Conservation (phyloP, 2,113 vertebrate genomes). For the Suricata suricatta region DNA sequence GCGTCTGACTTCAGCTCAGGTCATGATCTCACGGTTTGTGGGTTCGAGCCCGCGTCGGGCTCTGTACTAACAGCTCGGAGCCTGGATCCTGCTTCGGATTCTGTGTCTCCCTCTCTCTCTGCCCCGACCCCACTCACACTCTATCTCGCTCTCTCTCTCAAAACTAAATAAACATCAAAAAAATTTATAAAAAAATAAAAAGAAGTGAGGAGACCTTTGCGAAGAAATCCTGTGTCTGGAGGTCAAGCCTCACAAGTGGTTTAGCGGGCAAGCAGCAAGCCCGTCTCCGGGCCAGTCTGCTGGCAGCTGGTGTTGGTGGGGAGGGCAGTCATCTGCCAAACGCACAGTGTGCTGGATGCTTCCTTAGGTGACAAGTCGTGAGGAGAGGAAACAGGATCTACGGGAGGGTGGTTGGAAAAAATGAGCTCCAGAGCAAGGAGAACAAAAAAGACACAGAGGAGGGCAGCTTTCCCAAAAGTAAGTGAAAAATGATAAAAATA, state of each 20-base stretch:
- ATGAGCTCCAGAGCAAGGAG: neutral
- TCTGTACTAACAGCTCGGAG: no score
- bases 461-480: neutral
- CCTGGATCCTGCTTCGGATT: no score
- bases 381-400: neutral
- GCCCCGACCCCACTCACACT: no score
- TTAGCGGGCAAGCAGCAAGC: neutral
- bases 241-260: neutral
- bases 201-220: neutral
- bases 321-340: slow-evolving; percentile 49
- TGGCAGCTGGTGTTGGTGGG: slow-evolving; percentile 20
- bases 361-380: neutral
- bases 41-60: no score
- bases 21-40: no score
- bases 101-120: no score
- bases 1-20: no score
- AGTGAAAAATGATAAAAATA: neutral
- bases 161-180: no score
- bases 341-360: neutral
- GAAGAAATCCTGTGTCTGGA: neutral
- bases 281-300: neutral
- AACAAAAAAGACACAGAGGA: neutral
- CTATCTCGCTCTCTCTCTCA: no score
- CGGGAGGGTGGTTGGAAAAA: neutral
- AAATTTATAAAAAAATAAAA: no score